Base-by-base conservation (phyloP, 1,140 invertebrate species). In the Atta colombica region DNA sequence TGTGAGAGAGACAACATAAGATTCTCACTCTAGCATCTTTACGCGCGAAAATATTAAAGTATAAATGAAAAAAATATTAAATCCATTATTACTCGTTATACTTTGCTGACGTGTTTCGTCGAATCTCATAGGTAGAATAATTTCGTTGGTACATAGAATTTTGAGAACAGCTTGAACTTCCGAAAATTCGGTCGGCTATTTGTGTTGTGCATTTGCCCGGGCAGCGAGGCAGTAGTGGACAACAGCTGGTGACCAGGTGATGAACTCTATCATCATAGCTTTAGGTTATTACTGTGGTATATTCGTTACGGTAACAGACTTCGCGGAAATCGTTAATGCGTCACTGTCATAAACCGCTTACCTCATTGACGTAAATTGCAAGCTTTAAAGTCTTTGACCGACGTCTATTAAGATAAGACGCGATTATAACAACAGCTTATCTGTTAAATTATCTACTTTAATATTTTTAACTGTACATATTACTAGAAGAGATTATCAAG, bases 201-300 rank as follows among this genome's bases (percentile, higher is more conserved):
- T 88, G 55, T 66, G 87, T 75, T 80, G 71, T 65, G 84, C 75
- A 55, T 69, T 88, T 80, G 61, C 21, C 58, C 25, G 68, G 51
- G 68, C 21, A 21, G 21, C 60, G 68, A 81, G 35, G 39, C 51
- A 45, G 55, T 25, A 28, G 84, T 80, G 84, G 85, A 86, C 87
- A 92, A 91, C 92, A 93, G 91, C 92, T 94, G 93, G 90, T 92
- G 89, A 86, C 92, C 92, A 93, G 93, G 92, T 93, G 93, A 94
- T 92, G 85, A 91, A 88, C 90, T 88, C 75, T 85, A 71, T 86
- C 81, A 85, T 85, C 81, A 75, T 91, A 87, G 87, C 85, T 86
- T 66, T 53, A 31, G 68, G 35, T 86, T 88, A 86, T 88, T 88
- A 81, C 28, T 61, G 75, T n/a, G 12, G 51, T 80, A 88, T 68